These are phyloP conservation scores for Hydraecia micacea DNA, from an alignment of 2,888 invertebrate genomes.

Conservation along the genomic window DNA sequence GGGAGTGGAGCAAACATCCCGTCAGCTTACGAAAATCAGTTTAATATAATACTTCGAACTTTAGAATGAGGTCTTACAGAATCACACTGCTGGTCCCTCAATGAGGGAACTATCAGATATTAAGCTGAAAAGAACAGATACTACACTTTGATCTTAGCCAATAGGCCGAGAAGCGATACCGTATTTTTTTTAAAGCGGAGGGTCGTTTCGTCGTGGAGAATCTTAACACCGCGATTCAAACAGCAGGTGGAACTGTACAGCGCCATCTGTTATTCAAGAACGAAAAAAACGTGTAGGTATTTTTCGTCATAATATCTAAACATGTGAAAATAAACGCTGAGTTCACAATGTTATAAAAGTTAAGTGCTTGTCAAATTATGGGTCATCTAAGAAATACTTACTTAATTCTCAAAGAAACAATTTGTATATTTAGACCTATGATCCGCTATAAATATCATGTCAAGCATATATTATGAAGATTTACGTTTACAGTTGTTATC, in stretches of 20 bases:
- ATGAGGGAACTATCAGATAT: too few relatives aligned
- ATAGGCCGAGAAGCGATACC: background rate
- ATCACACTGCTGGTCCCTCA: too few relatives aligned
- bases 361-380: background rate
- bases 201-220: background rate
- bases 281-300: background rate
- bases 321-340: background rate
- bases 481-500: background rate
- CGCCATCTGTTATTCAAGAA: background rate
- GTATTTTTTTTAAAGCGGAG: background rate
- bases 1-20: background rate
- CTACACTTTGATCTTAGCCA: too few relatives aligned
- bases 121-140: too few relatives aligned
- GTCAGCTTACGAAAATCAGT: too few relatives aligned
- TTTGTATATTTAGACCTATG: too few relatives aligned
- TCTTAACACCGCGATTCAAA: background rate
- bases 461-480: too few relatives aligned
- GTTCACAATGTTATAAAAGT: background rate
- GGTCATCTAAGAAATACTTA: background rate
- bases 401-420: background rate
- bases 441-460: background rate
- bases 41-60: too few relatives aligned
- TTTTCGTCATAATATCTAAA: background rate
- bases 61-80: too few relatives aligned
- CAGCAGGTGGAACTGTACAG: background rate